Conservation (phyloP, 2,113 vertebrate genomes). For the Trichechus manatus region DNA sequence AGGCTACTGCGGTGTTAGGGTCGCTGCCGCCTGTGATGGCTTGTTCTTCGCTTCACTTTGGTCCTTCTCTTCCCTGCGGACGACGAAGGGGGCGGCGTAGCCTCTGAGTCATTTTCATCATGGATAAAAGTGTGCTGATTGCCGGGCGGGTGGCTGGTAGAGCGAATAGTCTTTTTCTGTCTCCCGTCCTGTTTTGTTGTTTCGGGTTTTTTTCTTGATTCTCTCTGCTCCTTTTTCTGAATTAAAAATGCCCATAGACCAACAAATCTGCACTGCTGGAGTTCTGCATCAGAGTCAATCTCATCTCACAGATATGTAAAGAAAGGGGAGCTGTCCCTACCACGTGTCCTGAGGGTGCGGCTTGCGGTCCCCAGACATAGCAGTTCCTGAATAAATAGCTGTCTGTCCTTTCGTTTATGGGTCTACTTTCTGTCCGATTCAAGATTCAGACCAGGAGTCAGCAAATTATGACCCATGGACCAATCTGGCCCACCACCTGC, state of each 20-base stretch:
- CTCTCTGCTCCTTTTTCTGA: neutral
- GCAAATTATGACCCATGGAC: neutral
- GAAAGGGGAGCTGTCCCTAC: neutral
- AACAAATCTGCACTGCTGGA: neutral
- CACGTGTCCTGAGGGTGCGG: neutral
- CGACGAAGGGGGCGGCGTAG: neutral
- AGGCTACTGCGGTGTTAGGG: neutral
- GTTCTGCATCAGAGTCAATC: neutral
- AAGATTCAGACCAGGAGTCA: neutral
- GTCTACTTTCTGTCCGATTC: neutral
- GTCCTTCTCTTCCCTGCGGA: neutral
- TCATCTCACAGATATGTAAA: neutral
- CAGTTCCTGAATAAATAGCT: neutral
- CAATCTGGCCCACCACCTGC: neutral
- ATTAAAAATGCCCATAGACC: neutral
- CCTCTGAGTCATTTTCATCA: neutral
- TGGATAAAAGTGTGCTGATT: neutral
- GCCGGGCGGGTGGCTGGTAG: neutral
- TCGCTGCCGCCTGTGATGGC: neutral
- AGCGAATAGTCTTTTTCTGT: neutral
- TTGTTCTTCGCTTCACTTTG: neutral
- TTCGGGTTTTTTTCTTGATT: neutral
- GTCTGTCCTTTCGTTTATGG: neutral
- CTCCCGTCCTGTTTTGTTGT: neutral
- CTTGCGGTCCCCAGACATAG: neutral